Percentiles rank a stretch among this genome's conserved stretches.
Evolutionary conservation across 2,888 invertebrate genomes (phyloP).

Genomic region (Mesorhabditis spiculigera): DNA sequence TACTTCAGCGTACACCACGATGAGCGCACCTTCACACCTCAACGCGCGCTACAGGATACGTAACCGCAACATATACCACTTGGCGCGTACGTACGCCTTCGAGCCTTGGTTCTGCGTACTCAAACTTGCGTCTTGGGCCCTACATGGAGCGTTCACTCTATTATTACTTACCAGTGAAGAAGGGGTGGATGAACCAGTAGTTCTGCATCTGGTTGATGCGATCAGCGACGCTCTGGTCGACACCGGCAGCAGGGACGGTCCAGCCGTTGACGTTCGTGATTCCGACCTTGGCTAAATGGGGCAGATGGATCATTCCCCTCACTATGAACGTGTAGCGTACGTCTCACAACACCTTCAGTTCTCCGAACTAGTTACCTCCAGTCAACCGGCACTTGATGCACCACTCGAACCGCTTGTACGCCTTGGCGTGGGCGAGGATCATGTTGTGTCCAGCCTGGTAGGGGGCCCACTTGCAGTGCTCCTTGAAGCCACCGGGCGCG

Average conservation of each 20-base stretch:
- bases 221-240: constrained; percentile 13
- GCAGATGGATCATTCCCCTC: constrained; percentile 10
- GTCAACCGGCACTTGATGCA: constrained; percentile 61
- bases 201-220: constrained; percentile 19
- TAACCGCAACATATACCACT: too few relatives aligned
- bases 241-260: constrained; percentile 16
- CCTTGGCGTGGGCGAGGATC: constrained; percentile 69
- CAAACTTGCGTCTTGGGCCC: too few relatives aligned
- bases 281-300: constrained; percentile 13
- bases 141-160: too few relatives aligned
- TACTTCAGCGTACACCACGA: too few relatives aligned
- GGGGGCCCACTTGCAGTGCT: background rate
- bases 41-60: too few relatives aligned
- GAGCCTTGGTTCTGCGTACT: too few relatives aligned
- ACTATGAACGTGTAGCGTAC: background rate
- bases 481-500: too few relatives aligned
- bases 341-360: too few relatives aligned
- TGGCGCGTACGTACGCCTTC: too few relatives aligned
- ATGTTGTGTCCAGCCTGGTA: constrained; percentile 67
- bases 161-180: constrained; percentile 8
- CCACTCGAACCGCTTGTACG: constrained; percentile 68
- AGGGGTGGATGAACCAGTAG: constrained; percentile 25
- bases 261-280: constrained; percentile 20
- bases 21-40: too few relatives aligned
- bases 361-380: too few relatives aligned